Evolutionary conservation across 1,140 invertebrate species (phyloP).

Genomic region (Atopsyche davidsoni): DNA sequence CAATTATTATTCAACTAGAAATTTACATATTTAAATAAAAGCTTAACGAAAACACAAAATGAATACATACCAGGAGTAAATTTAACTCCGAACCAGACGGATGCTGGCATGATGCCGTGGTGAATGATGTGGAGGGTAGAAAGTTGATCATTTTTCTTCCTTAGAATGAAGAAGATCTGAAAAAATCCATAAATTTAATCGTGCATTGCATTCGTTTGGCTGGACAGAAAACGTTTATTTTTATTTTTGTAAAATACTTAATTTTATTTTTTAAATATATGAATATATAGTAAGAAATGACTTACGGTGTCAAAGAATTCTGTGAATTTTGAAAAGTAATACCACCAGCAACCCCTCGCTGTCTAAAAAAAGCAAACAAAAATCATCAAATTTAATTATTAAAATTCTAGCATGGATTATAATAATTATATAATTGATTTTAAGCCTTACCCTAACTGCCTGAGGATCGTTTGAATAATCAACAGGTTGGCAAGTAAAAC

Average conservation of each 20-base stretch:
- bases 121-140: slow-evolving; percentile 86
- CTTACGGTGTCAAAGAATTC: slow-evolving; percentile 81
- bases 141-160: slow-evolving; percentile 81
- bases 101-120: slow-evolving; percentile 87
- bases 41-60: too few species aligned
- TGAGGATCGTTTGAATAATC: slow-evolving; percentile 72
- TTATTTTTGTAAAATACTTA: background rate
- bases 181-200: slow-evolving; percentile 37
- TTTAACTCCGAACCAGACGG: slow-evolving; percentile 89
- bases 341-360: slow-evolving; percentile 74
- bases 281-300: slow-evolving; percentile 2
- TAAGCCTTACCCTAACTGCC: slow-evolving; percentile 70
- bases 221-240: background rate
- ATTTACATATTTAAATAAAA: background rate
- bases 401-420: too few species aligned
- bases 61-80: slow-evolving; percentile 82
- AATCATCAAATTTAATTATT: background rate
- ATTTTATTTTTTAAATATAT: background rate
- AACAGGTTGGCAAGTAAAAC: slow-evolving; percentile 84
- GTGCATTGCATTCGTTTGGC: background rate
- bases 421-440: background rate
- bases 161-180: slow-evolving; percentile 74
- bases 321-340: slow-evolving; percentile 81
- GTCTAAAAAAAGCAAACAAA: slow-evolving; percentile 47
- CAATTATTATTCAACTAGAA: background rate